A percentile compares a stretch with the other conserved stretches of the same genome.
These are phyloP conservation scores for Sisor rabdophorus DNA, from an alignment of 2,113 vertebrate genomes.

Conservation along the genomic window DNA sequence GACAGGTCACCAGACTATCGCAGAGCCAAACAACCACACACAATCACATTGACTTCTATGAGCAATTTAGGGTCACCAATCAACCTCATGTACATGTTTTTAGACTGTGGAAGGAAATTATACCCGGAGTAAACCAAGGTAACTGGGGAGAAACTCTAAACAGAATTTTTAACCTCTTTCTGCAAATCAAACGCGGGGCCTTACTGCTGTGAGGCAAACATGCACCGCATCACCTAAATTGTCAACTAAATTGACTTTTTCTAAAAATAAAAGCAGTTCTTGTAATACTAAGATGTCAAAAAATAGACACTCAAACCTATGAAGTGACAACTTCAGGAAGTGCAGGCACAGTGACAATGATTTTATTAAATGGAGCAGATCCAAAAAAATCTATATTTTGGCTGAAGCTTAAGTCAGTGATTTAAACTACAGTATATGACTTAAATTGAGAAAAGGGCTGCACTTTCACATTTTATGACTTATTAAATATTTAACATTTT, in stretches of 20 bases:
- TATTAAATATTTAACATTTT: neutral
- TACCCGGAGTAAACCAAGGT: too few species aligned
- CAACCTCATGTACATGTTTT: too few species aligned
- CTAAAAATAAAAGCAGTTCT: neutral
- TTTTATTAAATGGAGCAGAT: constrained; percentile 1
- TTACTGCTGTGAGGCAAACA: too few species aligned
- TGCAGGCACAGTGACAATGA: neutral
- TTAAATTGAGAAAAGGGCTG: neutral
- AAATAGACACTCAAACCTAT: neutral
- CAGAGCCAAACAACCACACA: too few species aligned
- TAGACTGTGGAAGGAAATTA: too few species aligned
- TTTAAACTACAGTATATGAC: neutral
- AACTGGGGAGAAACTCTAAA: too few species aligned
- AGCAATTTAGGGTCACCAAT: too few species aligned
- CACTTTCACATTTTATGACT: neutral
- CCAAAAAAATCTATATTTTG: constrained; percentile 17
- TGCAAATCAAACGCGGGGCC: too few species aligned
- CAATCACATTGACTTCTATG: too few species aligned
- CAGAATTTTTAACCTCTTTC: too few species aligned
- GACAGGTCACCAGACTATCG: too few species aligned
- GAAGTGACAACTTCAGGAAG: neutral
- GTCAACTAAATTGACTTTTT: neutral
- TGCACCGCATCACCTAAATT: too few species aligned
- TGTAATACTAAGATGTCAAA: neutral
- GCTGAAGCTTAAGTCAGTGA: neutral